These are phyloP conservation scores for Sylvilagus floridanus DNA, from an alignment of 2,797 vertebrate genomes.

Conservation along the genomic window DNA sequence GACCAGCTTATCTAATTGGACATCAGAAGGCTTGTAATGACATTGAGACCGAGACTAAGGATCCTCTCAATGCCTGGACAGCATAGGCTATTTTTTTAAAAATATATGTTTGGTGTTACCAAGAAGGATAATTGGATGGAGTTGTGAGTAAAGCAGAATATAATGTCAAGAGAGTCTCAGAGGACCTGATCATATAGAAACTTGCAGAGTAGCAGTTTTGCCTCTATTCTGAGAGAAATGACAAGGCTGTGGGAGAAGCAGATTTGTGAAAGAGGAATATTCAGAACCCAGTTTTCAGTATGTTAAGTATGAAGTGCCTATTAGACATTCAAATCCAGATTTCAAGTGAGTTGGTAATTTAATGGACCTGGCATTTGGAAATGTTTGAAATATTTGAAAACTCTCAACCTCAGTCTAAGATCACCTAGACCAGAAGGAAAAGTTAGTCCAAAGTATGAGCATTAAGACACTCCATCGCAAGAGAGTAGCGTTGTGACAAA, in stretches of 20 bases:
- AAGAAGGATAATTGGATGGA: constrained; percentile 24
- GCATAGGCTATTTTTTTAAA: background rate
- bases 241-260: background rate
- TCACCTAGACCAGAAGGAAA: background rate
- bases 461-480: background rate
- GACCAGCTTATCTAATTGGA: background rate
- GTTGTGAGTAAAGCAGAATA: background rate
- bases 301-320: constrained; percentile 37
- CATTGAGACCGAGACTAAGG: background rate
- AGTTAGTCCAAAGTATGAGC: background rate
- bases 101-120: background rate
- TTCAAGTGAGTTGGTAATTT: constrained; percentile 11
- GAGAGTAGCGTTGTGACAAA: background rate
- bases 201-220: background rate
- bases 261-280: background rate
- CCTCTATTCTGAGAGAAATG: constrained; percentile 46
- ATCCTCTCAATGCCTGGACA: background rate
- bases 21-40: background rate
- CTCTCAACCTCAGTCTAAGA: background rate
- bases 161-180: background rate
- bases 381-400: background rate
- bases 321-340: constrained; percentile 39
- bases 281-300: constrained; percentile 11
- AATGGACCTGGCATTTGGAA: background rate
- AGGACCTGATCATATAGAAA: background rate